Percentiles rank a stretch among this genome's conserved stretches.
Conservation (phyloP, 2,888 invertebrate genomes). For the Lobophora halterata region DNA sequence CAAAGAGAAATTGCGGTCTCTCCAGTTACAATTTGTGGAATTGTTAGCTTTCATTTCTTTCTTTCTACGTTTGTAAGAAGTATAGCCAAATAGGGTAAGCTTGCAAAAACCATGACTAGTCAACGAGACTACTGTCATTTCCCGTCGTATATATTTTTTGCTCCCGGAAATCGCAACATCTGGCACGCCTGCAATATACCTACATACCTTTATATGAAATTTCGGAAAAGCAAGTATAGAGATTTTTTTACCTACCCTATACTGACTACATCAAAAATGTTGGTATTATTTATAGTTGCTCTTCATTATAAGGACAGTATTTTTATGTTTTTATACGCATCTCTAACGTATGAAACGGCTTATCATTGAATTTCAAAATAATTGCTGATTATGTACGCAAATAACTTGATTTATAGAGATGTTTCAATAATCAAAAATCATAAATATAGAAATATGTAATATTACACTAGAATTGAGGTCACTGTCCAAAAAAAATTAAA, state of each 20-base stretch:
- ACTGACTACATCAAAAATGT: slow-evolving; percentile 18
- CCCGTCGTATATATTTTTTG: slow-evolving; percentile 69
- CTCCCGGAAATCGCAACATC: slow-evolving; percentile 70
- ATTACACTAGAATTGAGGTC: no score
- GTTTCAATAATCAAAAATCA: no score
- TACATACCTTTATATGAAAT: slow-evolving; percentile 37
- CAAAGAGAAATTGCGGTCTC: slow-evolving; percentile 24
- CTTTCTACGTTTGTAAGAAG: slow-evolving; percentile 24
- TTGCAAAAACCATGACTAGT: slow-evolving; percentile 61
- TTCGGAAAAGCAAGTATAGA: no score
- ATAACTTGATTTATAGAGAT: no score
- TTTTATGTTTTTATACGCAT: no score
- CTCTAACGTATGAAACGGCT: no score
- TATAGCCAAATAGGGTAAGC: slow-evolving; percentile 36
- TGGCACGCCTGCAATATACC: slow-evolving; percentile 48
- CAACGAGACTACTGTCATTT: slow-evolving; percentile 66
- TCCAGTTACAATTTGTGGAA: slow-evolving; percentile 22
- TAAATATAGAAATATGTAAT: no score
- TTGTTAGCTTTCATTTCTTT: slow-evolving; percentile 28
- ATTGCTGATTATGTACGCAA: no score
- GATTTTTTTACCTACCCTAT: no score
- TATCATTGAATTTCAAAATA: no score
- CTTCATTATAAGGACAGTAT: no score
- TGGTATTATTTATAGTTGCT: slow-evolving; percentile 19
- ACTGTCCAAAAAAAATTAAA: no score